Evolutionary conservation across 2,113 vertebrate genomes (phyloP), one percentile per base, ranked within the genome.

Genomic region (Daubentonia madagascariensis): DNA sequence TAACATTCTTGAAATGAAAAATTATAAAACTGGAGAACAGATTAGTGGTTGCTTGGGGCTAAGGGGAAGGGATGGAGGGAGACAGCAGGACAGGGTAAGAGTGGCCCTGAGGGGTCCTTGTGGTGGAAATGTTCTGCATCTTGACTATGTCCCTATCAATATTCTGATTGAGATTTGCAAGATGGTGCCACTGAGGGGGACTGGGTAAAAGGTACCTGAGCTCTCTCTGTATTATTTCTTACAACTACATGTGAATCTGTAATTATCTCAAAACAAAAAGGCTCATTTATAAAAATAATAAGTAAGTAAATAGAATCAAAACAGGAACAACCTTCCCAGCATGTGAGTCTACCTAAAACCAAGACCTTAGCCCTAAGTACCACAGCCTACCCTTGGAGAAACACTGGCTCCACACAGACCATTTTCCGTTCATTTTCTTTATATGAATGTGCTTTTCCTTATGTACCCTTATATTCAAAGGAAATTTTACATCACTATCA

Each of bases 311-410:
- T 8, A 70, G 40, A 43, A 50, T 5, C 6, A 20, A 43, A 61
- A 73, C 22, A 57, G 59, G 40, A 61, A 1, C 28, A 1, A 16
- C 40, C 25, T 54, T 35, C 6, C 10, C 35, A 1, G 8, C 0
- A 1, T 14, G 7, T 10, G 84, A 52, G 20, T 40, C 7, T 18
- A 52, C 50, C 48, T n/a, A n/a, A 40, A 7, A 40, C 50, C 17
- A 3, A 3, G 1, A 8, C 45, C n/a, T 16, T n/a, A 10, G 50
- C 43, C 13, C 1, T 0, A 67, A 67, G 37, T 0, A 1, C n/a
- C 45, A 35, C 54, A 10, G n/a, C 76, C 43, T 23, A 5, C 45
- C 37, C 45, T 23, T 17, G 35, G 35, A 37, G 68, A 78, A 63
- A 3, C 45, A 3, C 3, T 8, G 6, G 28, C 78, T 43, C 35